Evolutionary conservation across 2,113 vertebrate species (phyloP), one percentile per base, ranked within the genome.

Genomic region (Notothenia coriiceps): DNA sequence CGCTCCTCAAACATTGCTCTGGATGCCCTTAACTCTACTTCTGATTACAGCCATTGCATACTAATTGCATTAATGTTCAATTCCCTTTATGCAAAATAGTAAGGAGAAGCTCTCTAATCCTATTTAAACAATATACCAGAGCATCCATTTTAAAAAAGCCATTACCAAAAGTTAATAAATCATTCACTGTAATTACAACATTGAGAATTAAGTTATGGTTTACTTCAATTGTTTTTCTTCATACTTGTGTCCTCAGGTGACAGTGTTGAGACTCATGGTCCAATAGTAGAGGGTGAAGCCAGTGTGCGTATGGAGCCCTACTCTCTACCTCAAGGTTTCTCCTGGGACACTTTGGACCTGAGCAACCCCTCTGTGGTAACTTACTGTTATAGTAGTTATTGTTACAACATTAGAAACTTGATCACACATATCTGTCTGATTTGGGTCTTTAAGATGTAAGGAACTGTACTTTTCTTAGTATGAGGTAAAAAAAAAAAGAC

Each of bases 321-420:
- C 85, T 97, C 95, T 54, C 90, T 99, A 47, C 98, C 98, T 55
- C 94, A 94, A 70, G 97, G 96, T 70, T 99, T 99, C 91, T 95
- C 89, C 80, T 99, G 98, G 98, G 97, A 98, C 0, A 95, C 96
- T 10, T 88, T 98, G 89, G 96, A 99, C 80, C 92, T 97, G 29
- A 95, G 95, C 56, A 96, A 95, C 43, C 91, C 95, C 49, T 79
- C 92, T 0, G 96, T 97, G 96, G 98, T 99, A 86, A 95, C 95
- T 65, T 43, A 25, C 22, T 49, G 61, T 47, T 44, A 0, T 13
- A 20, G 29, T 18, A 29, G 29, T 29, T 29, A 29, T 7, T 40
- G 7, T 40, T 6, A 40, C 43, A 51, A 67, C 4, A 20, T 40
- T 22, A 66, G 8, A 70, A 64, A 52, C 52, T 61, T 17, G 11